Evolutionary conservation across 1,140 invertebrate genomes (phyloP).

Genomic region (Chironomus striatipennis): DNA sequence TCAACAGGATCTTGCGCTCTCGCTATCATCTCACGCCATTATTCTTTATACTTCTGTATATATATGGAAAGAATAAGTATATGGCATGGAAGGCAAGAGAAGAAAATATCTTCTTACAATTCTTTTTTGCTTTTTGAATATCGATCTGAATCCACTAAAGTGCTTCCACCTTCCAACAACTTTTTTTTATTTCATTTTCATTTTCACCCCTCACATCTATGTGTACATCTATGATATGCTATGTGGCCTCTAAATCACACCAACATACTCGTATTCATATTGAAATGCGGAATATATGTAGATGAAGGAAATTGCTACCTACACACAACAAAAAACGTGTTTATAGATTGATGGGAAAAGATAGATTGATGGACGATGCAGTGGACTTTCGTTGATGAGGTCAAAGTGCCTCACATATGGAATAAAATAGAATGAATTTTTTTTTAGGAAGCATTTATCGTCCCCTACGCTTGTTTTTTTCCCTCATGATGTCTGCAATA

Average conservation of each 20-base stretch:
- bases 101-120: slow-evolving; percentile 5
- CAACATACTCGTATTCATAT: not conserved
- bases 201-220: slow-evolving; percentile 4
- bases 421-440: too few species aligned
- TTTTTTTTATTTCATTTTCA: too few species aligned
- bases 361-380: not conserved
- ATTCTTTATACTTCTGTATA: too few species aligned
- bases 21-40: not conserved
- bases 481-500: not conserved
- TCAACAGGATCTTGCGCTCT: slow-evolving; percentile 18
- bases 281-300: too few species aligned
- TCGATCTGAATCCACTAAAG: slow-evolving; percentile 20
- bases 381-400: not conserved
- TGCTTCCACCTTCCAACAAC: not conserved
- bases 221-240: not conserved
- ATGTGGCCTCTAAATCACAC: not conserved
- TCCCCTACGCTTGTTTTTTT: not conserved
- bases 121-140: slow-evolving; percentile 11
- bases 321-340: too few species aligned
- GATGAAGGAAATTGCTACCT: not conserved
- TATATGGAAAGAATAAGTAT: not conserved
- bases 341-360: not conserved
- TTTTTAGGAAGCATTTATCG: not conserved
- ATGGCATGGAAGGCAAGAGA: not conserved
- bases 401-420: not conserved